Conservation (phyloP, 2,888 invertebrate genomes). For the Pherbina coryleti region DNA sequence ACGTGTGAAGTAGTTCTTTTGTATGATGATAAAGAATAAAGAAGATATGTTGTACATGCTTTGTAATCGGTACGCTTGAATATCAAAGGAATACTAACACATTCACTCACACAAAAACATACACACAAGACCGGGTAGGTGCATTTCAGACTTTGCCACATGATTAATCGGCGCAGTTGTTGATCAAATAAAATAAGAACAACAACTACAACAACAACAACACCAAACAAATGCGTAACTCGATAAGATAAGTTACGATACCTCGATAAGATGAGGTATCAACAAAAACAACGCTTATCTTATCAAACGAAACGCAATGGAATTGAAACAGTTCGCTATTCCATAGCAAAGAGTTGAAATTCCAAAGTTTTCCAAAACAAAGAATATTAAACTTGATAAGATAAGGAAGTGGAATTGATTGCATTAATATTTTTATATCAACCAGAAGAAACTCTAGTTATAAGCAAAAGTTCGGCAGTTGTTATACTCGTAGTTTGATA, state of each 20-base stretch:
- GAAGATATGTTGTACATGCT: no score
- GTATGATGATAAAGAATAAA: no score
- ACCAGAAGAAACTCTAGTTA: neutral
- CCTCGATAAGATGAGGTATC: no score
- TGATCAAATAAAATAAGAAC: neutral
- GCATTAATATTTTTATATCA: neutral
- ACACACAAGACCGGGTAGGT: no score
- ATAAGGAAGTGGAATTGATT: neutral
- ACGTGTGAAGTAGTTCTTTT: no score
- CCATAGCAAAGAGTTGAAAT: neutral
- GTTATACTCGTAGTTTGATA: neutral
- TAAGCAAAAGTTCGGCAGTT: neutral
- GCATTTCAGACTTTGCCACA: neutral
- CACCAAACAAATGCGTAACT: neutral
- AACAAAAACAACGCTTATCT: constrained; percentile 23
- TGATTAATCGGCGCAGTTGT: no score
- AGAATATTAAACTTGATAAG: neutral
- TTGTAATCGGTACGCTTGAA: no score
- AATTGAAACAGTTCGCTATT: neutral
- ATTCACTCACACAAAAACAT: no score
- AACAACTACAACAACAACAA: neutral
- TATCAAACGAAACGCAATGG: constrained; percentile 20
- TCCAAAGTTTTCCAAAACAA: constrained; percentile 2
- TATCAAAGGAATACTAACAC: no score
- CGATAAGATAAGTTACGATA: constrained; percentile 8